Conservation (phyloP, 2,797 vertebrate genomes). For the Lutjanus campechanus region DNA sequence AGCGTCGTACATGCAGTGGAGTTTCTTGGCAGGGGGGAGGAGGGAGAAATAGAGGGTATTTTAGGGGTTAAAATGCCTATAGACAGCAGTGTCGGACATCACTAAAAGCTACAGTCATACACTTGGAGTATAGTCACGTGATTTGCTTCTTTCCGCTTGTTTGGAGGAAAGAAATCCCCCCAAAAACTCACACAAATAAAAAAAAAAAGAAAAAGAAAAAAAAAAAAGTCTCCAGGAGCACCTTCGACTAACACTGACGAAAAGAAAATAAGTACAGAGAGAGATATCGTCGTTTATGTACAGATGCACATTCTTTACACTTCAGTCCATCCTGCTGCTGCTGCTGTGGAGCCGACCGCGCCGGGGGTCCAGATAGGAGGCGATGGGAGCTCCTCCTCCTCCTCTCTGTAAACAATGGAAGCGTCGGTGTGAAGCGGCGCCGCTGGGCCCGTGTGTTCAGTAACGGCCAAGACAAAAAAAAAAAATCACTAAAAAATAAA, state of each 20-base stretch:
- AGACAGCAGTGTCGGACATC: conserved; percentile 92
- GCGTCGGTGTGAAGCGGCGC: conserved; percentile 79
- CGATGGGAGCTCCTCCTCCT: conserved; percentile 56
- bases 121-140: conserved; percentile 83
- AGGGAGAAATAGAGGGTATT: conserved; percentile 43
- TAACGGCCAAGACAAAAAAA: conserved; percentile 58
- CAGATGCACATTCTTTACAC: conserved; percentile 96
- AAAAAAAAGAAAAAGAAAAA: conserved; percentile 62
- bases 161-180: conserved; percentile 87
- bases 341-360: conserved; percentile 71
- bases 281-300: conserved; percentile 90
- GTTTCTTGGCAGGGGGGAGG: conserved; percentile 58
- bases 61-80: conserved; percentile 87
- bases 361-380: conserved; percentile 54
- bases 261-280: conserved; percentile 78
- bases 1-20: conserved; percentile 95
- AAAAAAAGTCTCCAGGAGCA: conserved; percentile 81
- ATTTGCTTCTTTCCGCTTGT: conserved; percentile 75
- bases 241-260: conserved; percentile 90
- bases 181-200: background rate
- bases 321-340: conserved; percentile 75
- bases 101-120: conserved; percentile 88
- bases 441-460: conserved; percentile 75
- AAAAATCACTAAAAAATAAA: conserved; percentile 29
- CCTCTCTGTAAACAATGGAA: conserved; percentile 88